Evolutionary conservation across 2,888 invertebrate genomes (phyloP).

Genomic region (Aleiodes alternator): DNA sequence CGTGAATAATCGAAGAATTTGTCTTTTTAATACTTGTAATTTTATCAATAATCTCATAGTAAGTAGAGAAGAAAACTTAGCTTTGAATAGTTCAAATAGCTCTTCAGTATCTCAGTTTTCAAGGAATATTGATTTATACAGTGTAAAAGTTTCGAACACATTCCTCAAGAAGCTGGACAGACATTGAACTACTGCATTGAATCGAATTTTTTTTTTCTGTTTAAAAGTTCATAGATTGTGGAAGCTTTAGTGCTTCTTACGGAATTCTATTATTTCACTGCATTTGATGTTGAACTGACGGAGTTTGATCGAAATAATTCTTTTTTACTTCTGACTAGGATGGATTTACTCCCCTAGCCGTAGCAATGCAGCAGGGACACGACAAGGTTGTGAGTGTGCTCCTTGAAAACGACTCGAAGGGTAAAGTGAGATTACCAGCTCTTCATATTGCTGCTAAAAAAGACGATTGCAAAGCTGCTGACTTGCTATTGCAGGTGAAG

Average conservation of each 20-base stretch:
- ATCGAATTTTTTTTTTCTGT: too few species aligned
- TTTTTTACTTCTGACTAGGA: constrained; percentile 79
- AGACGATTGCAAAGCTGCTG: constrained; percentile 97
- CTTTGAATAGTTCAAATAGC: too few species aligned
- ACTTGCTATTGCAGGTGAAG: constrained; percentile 87
- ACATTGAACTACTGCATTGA: too few species aligned
- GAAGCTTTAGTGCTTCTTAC: background rate
- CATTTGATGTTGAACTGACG: background rate
- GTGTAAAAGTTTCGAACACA: too few species aligned
- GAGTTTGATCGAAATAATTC: background rate
- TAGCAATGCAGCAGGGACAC: constrained; percentile 99
- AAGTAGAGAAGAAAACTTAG: too few species aligned
- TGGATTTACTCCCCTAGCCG: constrained; percentile 98
- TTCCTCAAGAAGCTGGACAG: too few species aligned
- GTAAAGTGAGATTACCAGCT: constrained; percentile 96
- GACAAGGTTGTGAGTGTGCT: constrained; percentile 97
- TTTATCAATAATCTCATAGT: background rate
- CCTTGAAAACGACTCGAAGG: constrained; percentile 96
- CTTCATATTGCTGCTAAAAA: constrained; percentile 99
- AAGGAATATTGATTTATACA: too few species aligned
- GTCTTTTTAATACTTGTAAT: constrained; percentile 32
- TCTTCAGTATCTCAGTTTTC: too few species aligned
- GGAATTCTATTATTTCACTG: background rate
- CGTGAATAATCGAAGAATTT: constrained; percentile 8
- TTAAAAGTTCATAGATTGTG: too few species aligned